Evolutionary conservation across 1,140 invertebrate species (phyloP), one percentile per base, ranked within the genome.

Genomic region (Radopholus similis): DNA sequence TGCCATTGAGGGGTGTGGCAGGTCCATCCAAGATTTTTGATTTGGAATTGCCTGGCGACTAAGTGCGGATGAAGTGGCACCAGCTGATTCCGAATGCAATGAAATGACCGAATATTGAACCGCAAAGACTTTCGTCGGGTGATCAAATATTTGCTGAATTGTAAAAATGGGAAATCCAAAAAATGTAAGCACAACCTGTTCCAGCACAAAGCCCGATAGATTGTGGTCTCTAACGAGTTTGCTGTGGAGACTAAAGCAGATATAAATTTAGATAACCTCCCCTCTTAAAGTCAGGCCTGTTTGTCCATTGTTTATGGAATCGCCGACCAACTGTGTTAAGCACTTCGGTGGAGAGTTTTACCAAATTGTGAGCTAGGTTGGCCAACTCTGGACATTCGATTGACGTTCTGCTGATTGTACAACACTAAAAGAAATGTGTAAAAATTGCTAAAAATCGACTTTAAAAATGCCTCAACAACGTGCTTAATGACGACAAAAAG

Each of bases 301-400:
- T 59, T 8, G 34, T n/a, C 57, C 57, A 59, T 11, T 51, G 34
- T 21, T 21, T 56, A 4, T 23, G 34, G 4, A 15, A 59, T n/a
- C n/a, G 15, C 53, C 42, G 13, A 59, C 57, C 57, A 35, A 59
- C 18, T 26, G 21, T 23, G 15, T 34, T 38, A 4, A 59, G 44
- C 1, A 35, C n/a, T 35, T 59, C 57, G 53, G 53, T 44, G 53
- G 34, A 59, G 26, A 38, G 28, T n/a, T 35, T 56, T 26, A 59
- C 28, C 5, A 59, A 59, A 5, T 59, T 18, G 34, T 59, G 15
- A 5, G 57, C 15, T 30, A 13, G 4, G 18, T 15, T 8, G 23
- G 56, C 44, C 32, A 51, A 59, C 57, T 59, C 23, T 5, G 57
- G 4, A 21, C 15, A 59, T 35, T 18, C 15, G 21, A 32, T n/a